Conservation (phyloP, 2,797 vertebrate species). For the Limnodromus scolopaceus region DNA sequence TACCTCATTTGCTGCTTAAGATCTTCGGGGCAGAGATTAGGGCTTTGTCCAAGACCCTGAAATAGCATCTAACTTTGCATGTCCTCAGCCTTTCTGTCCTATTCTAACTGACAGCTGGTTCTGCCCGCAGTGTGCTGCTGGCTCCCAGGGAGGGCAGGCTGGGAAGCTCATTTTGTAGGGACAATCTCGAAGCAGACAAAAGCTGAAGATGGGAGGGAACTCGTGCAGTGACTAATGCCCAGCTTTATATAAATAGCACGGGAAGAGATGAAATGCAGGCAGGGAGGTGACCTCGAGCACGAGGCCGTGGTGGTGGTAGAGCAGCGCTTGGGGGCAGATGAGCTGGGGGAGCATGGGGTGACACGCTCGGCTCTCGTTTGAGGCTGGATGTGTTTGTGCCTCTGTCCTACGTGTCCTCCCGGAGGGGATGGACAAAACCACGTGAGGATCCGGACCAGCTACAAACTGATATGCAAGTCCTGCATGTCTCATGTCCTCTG, state of each 20-base stretch:
- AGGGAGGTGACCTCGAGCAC: background rate
- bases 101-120: background rate
- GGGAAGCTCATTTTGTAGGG: background rate
- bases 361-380: rapidly evolving
- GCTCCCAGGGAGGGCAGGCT: rapidly evolving
- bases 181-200: background rate
- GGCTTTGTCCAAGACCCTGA: background rate
- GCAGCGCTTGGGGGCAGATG: background rate
- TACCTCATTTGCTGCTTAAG: background rate
- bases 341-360: background rate
- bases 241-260: background rate
- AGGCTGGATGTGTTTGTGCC: background rate
- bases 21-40: background rate
- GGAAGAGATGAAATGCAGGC: background rate
- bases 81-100: background rate
- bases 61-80: background rate
- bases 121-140: background rate
- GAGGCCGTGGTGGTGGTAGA: background rate
- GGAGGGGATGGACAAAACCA: background rate
- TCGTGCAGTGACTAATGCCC: background rate
- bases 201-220: background rate
- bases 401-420: background rate
- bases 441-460: background rate
- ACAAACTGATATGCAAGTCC: rapidly evolving
- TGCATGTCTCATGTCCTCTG: background rate